Conservation (phyloP, 2,113 vertebrate species). For the Mobula birostris region DNA sequence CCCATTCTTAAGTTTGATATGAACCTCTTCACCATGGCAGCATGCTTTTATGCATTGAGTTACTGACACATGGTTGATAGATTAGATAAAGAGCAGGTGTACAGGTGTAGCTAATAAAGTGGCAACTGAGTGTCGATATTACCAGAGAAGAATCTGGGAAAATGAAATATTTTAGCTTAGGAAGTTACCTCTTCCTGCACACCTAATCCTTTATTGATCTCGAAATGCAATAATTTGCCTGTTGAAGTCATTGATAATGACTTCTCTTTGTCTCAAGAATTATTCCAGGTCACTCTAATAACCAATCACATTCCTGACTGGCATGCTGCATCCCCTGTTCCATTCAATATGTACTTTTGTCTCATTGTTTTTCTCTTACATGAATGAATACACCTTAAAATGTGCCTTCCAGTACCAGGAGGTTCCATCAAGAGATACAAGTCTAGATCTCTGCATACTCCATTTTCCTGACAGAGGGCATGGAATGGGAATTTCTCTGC, state of each 20-base stretch:
- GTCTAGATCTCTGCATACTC: not conserved
- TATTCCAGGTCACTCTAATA: not conserved
- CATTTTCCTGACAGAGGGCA: not conserved
- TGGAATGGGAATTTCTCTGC: not conserved
- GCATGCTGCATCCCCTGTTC: not conserved
- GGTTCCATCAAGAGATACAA: not conserved
- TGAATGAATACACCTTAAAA: not conserved
- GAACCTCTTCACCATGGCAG: too few relatives aligned
- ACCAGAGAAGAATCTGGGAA: not conserved
- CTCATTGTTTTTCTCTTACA: not conserved
- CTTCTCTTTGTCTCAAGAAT: not conserved
- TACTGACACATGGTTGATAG: too few relatives aligned
- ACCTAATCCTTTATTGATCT: not conserved
- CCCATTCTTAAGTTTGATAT: too few relatives aligned
- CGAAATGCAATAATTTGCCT: not conserved
- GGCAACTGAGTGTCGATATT: too few relatives aligned
- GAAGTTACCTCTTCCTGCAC: not conserved
- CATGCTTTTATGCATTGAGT: too few relatives aligned
- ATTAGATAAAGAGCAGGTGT: too few relatives aligned
- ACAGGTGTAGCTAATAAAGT: too few relatives aligned
- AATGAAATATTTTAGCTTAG: not conserved
- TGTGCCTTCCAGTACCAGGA: not conserved
- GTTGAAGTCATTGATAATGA: not conserved
- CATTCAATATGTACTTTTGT: not conserved
- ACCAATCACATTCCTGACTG: not conserved